Base-by-base conservation (phyloP, 2,888 invertebrate species). In the Mylabris sibirica region DNA sequence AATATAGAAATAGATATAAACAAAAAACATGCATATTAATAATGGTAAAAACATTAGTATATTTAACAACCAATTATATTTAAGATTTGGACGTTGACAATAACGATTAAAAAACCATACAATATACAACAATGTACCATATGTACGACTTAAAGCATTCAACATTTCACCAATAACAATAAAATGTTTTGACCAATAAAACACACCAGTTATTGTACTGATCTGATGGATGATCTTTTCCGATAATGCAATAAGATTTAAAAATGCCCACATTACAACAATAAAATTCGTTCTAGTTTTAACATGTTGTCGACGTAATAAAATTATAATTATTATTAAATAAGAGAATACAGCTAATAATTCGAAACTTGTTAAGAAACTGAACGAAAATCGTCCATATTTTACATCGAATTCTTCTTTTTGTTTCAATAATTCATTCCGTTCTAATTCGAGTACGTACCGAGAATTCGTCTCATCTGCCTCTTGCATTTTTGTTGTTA, bases 381-480 rank as follows among this genome's bases (percentile, higher is more conserved):
- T 64, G 53, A 67, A 67, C 14, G 66, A 60, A 26, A 68, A 68
- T 17, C 59, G 61, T 6, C 70, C 70, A 22, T 70, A 70, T 60
- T 63, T 70, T n/a, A 59, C 60, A 34, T 70, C 67, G 53, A 70
- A 65, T 24, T 65, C 67, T 20, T 65, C 44, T 44, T 63, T 53
- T 63, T 67, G 60, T 41, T 63, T 38, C 30, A 67, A 20, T 17
- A 70, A 63, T 22, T 30, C 60, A 34, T 67, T 41, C 6, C 70
- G 62, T 41, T 68, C 63, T 11, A 70, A 65, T 35, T 70, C 70
- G 17, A 68, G 68, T 9, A 70, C 60, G 60, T 70, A 70, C 9
- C 70, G 67, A 4, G 63, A 44, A 59, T 70, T 70, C 8, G 49
- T 49, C 49, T 49, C 49, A 20, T 49, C 49, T 5, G 49, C 49